Conservation (phyloP, 2,797 vertebrate species). For the Antrozous pallidus region DNA sequence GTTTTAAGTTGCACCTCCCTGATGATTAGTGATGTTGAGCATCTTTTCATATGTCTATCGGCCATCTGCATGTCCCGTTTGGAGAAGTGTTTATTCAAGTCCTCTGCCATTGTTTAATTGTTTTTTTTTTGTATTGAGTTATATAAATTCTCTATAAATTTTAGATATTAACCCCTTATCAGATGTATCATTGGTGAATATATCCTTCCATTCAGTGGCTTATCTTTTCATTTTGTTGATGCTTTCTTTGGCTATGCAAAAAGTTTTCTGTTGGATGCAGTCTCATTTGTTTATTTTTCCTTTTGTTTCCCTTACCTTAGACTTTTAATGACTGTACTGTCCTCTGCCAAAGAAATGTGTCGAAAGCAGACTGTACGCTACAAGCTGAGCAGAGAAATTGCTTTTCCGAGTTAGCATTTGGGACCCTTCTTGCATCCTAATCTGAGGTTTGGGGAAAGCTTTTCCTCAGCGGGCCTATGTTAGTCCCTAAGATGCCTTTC, state of each 20-base stretch:
- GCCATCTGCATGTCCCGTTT: background rate
- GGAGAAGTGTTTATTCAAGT: background rate
- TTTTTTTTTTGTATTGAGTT: background rate
- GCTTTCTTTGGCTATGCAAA: background rate
- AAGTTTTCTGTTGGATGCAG: too few species aligned
- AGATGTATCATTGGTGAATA: background rate
- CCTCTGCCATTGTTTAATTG: background rate
- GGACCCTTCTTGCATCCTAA: background rate
- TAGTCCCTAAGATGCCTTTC: conserved; percentile 27
- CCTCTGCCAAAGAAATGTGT: background rate
- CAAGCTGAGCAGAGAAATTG: background rate
- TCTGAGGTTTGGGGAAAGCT: conserved; percentile 1
- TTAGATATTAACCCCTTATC: background rate
- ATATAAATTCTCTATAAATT: background rate
- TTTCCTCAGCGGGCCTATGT: conserved; percentile 30
- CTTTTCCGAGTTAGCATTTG: background rate
- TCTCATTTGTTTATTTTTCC: background rate
- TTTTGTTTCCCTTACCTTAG: background rate
- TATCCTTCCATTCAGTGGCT: background rate
- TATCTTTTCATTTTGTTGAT: background rate
- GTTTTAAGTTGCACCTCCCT: background rate
- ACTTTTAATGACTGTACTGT: background rate
- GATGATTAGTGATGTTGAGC: background rate
- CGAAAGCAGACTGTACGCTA: background rate
- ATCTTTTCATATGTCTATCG: background rate